Conservation (phyloP, 2,797 vertebrate species). For the Eurystomus glaucurus region DNA sequence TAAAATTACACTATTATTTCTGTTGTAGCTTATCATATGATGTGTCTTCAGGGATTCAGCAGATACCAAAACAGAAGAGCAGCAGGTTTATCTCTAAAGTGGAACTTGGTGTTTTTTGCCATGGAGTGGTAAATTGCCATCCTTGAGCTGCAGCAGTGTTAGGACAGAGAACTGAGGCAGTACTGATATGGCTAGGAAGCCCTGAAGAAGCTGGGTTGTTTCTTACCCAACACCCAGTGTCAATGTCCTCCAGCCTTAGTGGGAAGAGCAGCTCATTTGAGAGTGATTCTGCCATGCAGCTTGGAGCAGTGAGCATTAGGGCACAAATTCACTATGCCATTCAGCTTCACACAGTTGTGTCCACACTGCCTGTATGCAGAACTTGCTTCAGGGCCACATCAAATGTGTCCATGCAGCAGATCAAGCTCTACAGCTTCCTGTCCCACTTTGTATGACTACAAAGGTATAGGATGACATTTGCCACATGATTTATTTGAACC, state of each 20-base stretch:
- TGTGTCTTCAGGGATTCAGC: background rate
- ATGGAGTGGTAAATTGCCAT: background rate
- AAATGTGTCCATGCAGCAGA: accelerated
- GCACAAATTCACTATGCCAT: accelerated
- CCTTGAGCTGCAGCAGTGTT: background rate
- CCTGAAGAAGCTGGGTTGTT: background rate
- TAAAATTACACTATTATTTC: background rate
- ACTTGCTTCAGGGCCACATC: background rate
- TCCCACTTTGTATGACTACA: background rate
- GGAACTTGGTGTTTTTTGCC: background rate
- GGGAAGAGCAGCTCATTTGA: background rate
- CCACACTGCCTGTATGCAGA: accelerated
- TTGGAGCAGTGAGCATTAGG: background rate
- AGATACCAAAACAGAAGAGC: background rate
- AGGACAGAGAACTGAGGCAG: background rate
- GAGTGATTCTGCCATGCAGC: background rate
- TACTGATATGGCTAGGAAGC: background rate
- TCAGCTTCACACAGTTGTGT: background rate
- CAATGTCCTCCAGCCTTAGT: background rate
- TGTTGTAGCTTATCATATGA: background rate
- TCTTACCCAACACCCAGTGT: background rate
- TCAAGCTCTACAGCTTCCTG: background rate
- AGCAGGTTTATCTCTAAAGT: background rate
- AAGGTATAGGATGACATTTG: background rate
- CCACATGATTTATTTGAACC: background rate